Percentiles rank a stretch among this genome's conserved stretches.
phyloP scores from a whole-genome alignment of 2,113 vertebrate species.

The Phocoena phocoena region DNA sequence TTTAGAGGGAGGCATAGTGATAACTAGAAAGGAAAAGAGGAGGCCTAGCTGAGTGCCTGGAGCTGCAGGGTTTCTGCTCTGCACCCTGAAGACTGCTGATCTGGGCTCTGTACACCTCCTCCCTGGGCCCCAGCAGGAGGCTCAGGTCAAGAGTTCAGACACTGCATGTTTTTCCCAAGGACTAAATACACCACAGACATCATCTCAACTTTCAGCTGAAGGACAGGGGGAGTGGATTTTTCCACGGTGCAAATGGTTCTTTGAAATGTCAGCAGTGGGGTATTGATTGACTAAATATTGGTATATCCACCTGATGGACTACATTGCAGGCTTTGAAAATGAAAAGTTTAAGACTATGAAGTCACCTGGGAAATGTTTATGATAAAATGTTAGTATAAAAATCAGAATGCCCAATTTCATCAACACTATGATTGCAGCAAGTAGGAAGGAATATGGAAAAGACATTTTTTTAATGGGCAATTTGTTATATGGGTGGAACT shows the following conservation, averaged over 20 bases:
- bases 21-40: not conserved
- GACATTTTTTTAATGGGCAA: not conserved
- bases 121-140: not conserved
- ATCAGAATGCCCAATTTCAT: not conserved
- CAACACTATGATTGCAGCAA: not conserved
- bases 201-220: not conserved
- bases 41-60: rapidly evolving
- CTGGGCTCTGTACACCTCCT: not conserved
- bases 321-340: not conserved
- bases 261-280: not conserved
- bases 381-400: conserved; percentile 16
- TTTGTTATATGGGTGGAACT: not conserved
- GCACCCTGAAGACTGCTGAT: not conserved
- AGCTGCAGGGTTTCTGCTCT: not conserved
- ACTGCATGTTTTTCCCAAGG: not conserved
- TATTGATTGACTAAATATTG: not conserved
- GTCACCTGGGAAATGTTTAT: not conserved
- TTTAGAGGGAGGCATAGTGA: not conserved
- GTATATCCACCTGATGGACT: no score
- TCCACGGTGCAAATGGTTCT: not conserved
- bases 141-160: not conserved
- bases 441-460: not conserved
- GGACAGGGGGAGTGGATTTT: not conserved
- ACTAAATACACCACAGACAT: not conserved
- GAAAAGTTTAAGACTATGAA: conserved; percentile 2